A percentile compares a stretch with the other conserved stretches of the same genome.
These are phyloP conservation scores for Hoplodrina ambigua DNA, from an alignment of 2,888 invertebrate genomes.

Conservation along the genomic window DNA sequence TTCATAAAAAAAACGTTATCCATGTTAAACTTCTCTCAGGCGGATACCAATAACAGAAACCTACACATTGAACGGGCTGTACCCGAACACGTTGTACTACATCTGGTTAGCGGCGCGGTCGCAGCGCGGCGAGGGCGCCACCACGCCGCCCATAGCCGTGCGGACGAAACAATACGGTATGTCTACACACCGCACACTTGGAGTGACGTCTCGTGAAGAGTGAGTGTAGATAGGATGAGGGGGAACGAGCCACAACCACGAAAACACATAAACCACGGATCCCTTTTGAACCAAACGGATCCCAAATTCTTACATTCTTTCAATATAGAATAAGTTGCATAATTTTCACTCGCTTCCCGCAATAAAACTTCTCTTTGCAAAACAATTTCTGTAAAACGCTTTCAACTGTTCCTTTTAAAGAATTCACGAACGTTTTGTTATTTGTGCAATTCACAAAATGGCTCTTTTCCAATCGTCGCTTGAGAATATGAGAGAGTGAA, in stretches of 20 bases:
- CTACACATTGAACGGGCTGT: conserved; percentile 96
- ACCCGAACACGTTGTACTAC: conserved; percentile 98
- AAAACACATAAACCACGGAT: background rate
- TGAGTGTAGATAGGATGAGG: conserved; percentile 60
- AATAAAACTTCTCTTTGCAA: conserved; percentile 32
- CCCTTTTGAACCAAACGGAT: conserved; percentile 5
- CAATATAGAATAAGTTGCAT: conserved; percentile 30
- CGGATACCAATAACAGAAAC: conserved; percentile 95
- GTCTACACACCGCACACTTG: conserved; percentile 77
- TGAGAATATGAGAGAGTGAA: conserved; percentile 79
- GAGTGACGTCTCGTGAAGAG: conserved; percentile 65
- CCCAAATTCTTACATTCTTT: conserved; percentile 31
- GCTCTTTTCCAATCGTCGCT: conserved; percentile 71
- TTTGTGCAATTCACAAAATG: conserved; percentile 50
- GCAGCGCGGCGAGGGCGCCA: conserved; percentile 98
- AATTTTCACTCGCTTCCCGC: conserved; percentile 23
- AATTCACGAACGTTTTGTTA: conserved; percentile 27
- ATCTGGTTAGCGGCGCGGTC: conserved; percentile 99
- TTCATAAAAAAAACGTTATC: background rate
- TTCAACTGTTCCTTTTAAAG: conserved; percentile 32
- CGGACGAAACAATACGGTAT: conserved; percentile 99
- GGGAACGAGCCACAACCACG: conserved; percentile 49
- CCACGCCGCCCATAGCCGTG: conserved; percentile 97
- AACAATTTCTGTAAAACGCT: conserved; percentile 53
- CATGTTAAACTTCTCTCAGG: conserved; percentile 73